Conservation (phyloP, 2,797 vertebrate species). For the Taenioides sp. region DNA sequence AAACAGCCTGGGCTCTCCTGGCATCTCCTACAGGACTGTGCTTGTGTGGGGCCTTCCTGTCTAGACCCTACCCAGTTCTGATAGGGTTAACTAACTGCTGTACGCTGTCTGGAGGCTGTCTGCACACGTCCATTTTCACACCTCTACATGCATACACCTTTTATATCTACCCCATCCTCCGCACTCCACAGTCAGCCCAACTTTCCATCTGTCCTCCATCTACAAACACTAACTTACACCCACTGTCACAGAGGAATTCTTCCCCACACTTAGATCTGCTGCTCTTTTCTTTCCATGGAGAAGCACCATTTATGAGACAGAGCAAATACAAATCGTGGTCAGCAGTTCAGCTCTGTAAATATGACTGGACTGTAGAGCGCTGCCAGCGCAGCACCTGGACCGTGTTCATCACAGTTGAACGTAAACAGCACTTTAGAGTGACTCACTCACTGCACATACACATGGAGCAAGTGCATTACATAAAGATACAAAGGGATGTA, state of each 20-base stretch:
- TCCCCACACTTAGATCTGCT: constrained; percentile 37
- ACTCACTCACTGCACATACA: constrained; percentile 31
- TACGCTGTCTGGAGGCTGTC: constrained; percentile 63
- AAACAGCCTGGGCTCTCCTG: constrained; percentile 46
- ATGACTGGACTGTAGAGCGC: constrained; percentile 73
- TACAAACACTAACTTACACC: constrained; percentile 55
- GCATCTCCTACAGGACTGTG: constrained; percentile 52
- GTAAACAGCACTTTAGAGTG: constrained; percentile 86
- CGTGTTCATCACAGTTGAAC: constrained; percentile 89
- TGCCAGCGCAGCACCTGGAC: constrained; percentile 91
- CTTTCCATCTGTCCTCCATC: constrained; percentile 44
- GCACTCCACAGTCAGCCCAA: constrained; percentile 28
- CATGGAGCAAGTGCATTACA: constrained; percentile 30
- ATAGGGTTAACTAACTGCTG: constrained; percentile 79
- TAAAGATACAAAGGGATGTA: constrained; percentile 33
- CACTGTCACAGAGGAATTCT: constrained; percentile 69
- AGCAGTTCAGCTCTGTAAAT: constrained; percentile 82
- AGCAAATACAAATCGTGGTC: constrained; percentile 82
- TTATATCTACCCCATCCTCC: constrained; percentile 32
- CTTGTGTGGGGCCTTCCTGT: constrained; percentile 75
- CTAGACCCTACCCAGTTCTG: constrained; percentile 77
- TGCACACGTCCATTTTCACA: constrained; percentile 68
- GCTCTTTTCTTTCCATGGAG: constrained; percentile 48
- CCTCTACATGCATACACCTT: constrained; percentile 44
- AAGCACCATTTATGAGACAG: constrained; percentile 74